A percentile compares a stretch with the other conserved stretches of the same genome.
phyloP scores from a whole-genome alignment of 2,797 vertebrate genomes.

The Netta rufina region DNA sequence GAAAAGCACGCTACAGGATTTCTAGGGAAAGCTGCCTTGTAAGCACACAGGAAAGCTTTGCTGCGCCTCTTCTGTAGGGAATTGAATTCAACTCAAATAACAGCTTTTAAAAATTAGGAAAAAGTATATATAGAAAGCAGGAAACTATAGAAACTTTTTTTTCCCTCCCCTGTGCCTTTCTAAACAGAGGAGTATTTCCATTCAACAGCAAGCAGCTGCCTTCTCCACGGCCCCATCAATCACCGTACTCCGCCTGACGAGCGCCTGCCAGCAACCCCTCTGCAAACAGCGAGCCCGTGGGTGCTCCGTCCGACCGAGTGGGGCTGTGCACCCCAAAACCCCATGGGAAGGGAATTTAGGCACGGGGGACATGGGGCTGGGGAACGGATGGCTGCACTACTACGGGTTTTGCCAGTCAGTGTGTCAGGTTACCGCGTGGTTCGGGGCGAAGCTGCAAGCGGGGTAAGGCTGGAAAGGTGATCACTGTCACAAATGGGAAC shows the following conservation, averaged over 20 bases:
- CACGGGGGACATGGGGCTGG: fast-evolving
- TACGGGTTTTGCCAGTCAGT: not conserved
- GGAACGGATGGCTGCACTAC: not conserved
- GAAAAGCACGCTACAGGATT: conserved; percentile 60
- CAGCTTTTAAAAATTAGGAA: not conserved
- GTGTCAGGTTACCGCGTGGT: conserved; percentile 2
- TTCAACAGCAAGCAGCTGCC: not conserved
- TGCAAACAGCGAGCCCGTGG: fast-evolving
- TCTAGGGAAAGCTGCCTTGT: conserved; percentile 66
- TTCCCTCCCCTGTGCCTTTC: not conserved
- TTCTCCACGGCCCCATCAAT: not conserved
- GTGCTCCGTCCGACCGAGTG: fast-evolving
- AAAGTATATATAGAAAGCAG: not conserved
- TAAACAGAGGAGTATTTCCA: not conserved
- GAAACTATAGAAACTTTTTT: not conserved
- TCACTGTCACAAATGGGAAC: conserved; percentile 43
- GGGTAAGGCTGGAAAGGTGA: not conserved
- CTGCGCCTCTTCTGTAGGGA: conserved; percentile 15
- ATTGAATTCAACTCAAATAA: not conserved
- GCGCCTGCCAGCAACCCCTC: not conserved
- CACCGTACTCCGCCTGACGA: not conserved
- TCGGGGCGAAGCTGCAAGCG: not conserved
- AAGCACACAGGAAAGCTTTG: conserved; percentile 46
- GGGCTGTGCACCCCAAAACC: fast-evolving
- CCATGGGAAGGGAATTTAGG: not conserved